phyloP scores from a whole-genome alignment of 2,888 invertebrate genomes.

The Eupithecia dodoneata region DNA sequence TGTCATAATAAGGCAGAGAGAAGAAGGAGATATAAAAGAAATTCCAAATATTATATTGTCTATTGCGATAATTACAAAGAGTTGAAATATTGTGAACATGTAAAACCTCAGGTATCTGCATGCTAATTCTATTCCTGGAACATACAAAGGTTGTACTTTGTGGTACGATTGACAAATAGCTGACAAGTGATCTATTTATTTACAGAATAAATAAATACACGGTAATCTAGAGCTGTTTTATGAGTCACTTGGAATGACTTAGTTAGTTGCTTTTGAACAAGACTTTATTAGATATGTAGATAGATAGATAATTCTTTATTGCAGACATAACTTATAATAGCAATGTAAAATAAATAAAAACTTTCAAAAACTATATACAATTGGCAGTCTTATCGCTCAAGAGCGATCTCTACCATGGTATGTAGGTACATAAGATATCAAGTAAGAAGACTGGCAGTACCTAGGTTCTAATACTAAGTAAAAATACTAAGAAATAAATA shows the following conservation, averaged over 20 bases:
- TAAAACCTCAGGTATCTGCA: too few species aligned
- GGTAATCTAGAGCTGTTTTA: neutral
- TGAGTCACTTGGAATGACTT: conserved; percentile 2
- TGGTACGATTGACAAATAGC: neutral
- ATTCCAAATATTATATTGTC: neutral
- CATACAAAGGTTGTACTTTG: neutral
- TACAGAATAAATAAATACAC: neutral
- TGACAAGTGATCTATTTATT: conserved; percentile 2
- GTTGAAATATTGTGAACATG: neutral
- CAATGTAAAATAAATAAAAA: too few species aligned
- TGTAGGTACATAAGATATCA: neutral
- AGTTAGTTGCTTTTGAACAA: neutral
- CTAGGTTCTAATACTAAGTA: neutral
- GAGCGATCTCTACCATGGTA: too few species aligned
- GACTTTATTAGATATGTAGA: neutral
- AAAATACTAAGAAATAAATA: neutral
- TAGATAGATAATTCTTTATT: too few species aligned
- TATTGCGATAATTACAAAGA: neutral
- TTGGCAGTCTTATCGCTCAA: too few species aligned
- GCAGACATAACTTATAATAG: too few species aligned
- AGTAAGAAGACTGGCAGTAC: neutral
- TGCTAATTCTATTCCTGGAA: neutral
- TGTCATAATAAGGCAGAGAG: neutral
- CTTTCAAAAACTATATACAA: too few species aligned
- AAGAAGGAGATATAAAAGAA: neutral